Evolutionary conservation across 2,888 invertebrate genomes (phyloP), one percentile per base, ranked within the genome.

Genomic region (Endotricha flammealis): DNA sequence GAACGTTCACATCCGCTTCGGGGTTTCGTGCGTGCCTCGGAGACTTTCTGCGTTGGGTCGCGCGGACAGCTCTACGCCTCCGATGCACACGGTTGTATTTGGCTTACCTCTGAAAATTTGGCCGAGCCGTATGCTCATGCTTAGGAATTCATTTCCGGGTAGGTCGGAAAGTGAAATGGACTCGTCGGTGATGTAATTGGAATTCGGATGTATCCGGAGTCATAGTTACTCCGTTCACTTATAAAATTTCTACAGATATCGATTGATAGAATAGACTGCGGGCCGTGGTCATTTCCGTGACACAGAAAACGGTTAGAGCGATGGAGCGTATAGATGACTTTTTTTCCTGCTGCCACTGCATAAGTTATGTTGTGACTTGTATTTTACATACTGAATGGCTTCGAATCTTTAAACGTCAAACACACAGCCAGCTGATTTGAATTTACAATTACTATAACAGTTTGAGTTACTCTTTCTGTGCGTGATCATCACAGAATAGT

Each of bases 71-170:
- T 73, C 65, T 80, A 68, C 48, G 42, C 40, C 41, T 27, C 17
- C 46, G 31, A 36, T 24, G 34, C 48, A 52, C 62, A 80, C 53
- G 67, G 78, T 71, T 56, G 53, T 50, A 37, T 60, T 66, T 75
- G 48, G 70, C 42, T 52, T 41, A 29, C 44, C 33, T 38, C 57
- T 59, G 49, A 59, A 68, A 74, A 66, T 77, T 77, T 64, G 77
- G 72, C 67, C 71, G 85, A 70, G 74, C 82, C 57, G 80, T 86
- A 85, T 85, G 85, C 78, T 77, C 74, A 71, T 70, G 80, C 86
- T 85, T 78, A 83, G 83, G 86, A 85, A 86, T 86, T 86, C 80
- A 85, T 81, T 86, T 86, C 86, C 86, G 86, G 86, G 86, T 85
- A 75, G 78, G 79, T 82, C 86, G 83, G 77, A 86, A 86, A 86